Conservation (phyloP, 2,113 vertebrate genomes). For the Anser brachyrhynchus region DNA sequence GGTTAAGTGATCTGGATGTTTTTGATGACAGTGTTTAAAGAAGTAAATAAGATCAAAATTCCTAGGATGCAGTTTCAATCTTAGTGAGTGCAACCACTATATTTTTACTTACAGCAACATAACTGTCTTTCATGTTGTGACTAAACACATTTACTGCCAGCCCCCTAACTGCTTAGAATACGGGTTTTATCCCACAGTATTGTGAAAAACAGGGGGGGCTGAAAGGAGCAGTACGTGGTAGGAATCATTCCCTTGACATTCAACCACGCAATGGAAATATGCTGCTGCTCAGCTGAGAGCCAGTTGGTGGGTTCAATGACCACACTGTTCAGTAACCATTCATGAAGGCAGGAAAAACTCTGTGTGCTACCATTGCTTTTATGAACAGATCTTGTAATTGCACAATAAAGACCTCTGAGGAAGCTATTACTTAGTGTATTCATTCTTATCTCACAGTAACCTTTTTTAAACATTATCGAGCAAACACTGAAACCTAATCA, state of each 20-base stretch:
- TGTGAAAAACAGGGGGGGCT: fast-evolving
- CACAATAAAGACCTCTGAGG: neutral
- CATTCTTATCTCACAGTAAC: neutral
- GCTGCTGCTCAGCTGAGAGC: neutral
- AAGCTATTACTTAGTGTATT: neutral
- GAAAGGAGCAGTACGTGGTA: fast-evolving
- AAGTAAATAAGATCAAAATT: neutral
- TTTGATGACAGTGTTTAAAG: neutral
- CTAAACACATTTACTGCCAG: neutral
- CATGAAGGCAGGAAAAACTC: neutral
- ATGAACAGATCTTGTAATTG: neutral
- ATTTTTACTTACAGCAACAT: neutral
- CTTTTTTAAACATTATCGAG: neutral
- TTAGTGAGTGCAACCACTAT: neutral
- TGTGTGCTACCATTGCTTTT: fast-evolving
- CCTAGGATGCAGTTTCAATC: neutral
- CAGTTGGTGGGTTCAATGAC: neutral
- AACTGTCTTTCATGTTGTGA: neutral
- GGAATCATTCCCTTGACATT: fast-evolving
- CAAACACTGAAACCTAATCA: conserved; percentile 41
- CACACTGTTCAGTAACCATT: fast-evolving
- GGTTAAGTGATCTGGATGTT: neutral
- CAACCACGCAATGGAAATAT: fast-evolving
- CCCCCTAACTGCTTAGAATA: neutral
- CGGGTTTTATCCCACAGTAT: neutral